phyloP scores from a whole-genome alignment of 2,797 vertebrate species.

The Nannoperca obscura region DNA sequence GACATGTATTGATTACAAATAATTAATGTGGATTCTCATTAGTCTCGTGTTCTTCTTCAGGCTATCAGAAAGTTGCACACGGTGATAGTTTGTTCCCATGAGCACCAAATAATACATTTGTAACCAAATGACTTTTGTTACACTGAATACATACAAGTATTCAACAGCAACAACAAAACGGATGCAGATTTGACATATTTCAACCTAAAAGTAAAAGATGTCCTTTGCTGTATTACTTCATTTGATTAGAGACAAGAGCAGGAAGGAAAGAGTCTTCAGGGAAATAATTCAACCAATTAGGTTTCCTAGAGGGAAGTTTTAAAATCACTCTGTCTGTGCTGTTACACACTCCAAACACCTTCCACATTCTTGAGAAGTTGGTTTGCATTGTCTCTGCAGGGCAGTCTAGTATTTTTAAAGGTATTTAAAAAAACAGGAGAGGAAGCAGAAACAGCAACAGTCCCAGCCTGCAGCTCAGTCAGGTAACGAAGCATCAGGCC shows the following conservation, averaged over 20 bases:
- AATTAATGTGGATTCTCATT: conserved; percentile 58
- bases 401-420: not conserved
- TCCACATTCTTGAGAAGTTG: not conserved
- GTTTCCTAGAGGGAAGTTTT: not conserved
- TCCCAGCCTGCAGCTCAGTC: conserved; percentile 2
- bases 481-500: not conserved
- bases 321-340: not conserved
- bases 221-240: not conserved
- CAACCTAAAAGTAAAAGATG: not conserved
- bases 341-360: not conserved
- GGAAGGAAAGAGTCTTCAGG: not conserved
- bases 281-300: not conserved
- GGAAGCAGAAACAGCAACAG: not conserved
- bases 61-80: conserved; percentile 44
- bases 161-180: no score
- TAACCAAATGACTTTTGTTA: not conserved
- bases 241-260: not conserved
- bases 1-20: conserved; percentile 66
- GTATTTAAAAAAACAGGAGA: not conserved
- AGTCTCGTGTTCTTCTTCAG: conserved; percentile 36
- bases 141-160: not conserved
- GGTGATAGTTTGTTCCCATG: conserved; percentile 36
- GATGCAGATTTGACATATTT: not conserved
- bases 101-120: conserved; percentile 8
- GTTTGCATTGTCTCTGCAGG: not conserved